A percentile compares a stretch with the other conserved stretches of the same genome.
Conservation (phyloP, 2,888 invertebrate genomes). For the Lycocerus yunnanus region DNA sequence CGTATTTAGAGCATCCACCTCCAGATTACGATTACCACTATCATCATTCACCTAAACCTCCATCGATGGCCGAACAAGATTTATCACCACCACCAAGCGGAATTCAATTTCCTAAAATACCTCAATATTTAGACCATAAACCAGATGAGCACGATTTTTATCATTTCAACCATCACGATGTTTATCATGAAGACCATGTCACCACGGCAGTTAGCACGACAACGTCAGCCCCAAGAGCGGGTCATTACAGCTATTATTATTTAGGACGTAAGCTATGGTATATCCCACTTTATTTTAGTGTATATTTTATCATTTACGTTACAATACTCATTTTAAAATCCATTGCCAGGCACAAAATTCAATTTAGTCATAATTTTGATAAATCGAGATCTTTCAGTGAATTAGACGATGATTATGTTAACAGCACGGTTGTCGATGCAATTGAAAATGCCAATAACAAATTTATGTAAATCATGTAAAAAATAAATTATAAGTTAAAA, state of each 20-base stretch:
- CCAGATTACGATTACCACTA: conserved; percentile 15
- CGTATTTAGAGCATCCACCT: conserved; percentile 31
- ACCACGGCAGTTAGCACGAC: conserved; percentile 45
- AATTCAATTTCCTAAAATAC: conserved; percentile 19
- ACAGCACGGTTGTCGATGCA: conserved; percentile 16
- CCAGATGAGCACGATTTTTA: conserved; percentile 38
- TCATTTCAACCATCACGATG: conserved; percentile 53
- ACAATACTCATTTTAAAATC: conserved; percentile 74
- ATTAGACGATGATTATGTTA: conserved; percentile 21
- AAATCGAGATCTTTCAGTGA: conserved; percentile 12
- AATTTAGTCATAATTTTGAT: conserved; percentile 61
- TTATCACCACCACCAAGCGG: conserved; percentile 53
- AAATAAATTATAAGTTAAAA: not conserved
- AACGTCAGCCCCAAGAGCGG: conserved; percentile 58
- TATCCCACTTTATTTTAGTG: conserved; percentile 75
- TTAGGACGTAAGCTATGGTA: conserved; percentile 77
- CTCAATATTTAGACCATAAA: conserved; percentile 46
- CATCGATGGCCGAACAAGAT: conserved; percentile 44
- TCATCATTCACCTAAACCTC: conserved; percentile 25
- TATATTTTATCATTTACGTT: conserved; percentile 72
- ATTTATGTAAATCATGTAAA: conserved; percentile 30
- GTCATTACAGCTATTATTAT: conserved; percentile 73
- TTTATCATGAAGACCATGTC: no score
- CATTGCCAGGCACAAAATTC: conserved; percentile 73
- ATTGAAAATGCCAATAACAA: conserved; percentile 27